A percentile compares a stretch with the other conserved stretches of the same genome.
Conservation (phyloP, 1,140 invertebrate species). For the Pseudomyrmex dendroicus region DNA sequence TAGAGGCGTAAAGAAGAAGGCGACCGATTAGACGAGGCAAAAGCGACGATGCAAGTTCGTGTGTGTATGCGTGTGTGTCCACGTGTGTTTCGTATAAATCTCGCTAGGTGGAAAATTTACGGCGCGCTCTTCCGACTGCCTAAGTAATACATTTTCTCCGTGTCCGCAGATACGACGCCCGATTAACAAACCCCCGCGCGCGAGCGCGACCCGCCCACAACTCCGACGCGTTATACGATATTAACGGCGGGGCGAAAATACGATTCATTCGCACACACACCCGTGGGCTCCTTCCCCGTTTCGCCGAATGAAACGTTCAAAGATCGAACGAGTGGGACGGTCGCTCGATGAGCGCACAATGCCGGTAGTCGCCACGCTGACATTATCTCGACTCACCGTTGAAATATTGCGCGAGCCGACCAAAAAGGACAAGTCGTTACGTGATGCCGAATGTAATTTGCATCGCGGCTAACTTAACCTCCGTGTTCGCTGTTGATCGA, state of each 20-base stretch:
- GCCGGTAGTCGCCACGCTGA: slow-evolving; percentile 70
- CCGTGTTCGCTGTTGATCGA: slow-evolving; percentile 14
- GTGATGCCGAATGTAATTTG: slow-evolving; percentile 53
- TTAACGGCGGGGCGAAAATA: slow-evolving; percentile 68
- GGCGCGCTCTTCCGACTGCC: slow-evolving; percentile 65
- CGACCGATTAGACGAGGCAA: slow-evolving; percentile 61
- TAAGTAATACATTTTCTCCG: slow-evolving; percentile 73
- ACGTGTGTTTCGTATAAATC: slow-evolving; percentile 65
- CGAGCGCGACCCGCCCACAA: slow-evolving; percentile 60
- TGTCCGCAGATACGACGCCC: slow-evolving; percentile 64
- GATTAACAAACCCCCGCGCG: slow-evolving; percentile 67
- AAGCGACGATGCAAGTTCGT: slow-evolving; percentile 19
- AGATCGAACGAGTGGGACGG: slow-evolving; percentile 73
- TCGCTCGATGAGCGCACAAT: slow-evolving; percentile 69
- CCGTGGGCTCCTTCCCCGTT: background rate
- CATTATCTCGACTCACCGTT: slow-evolving; percentile 70
- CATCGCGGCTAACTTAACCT: slow-evolving; percentile 17
- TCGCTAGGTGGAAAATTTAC: slow-evolving; percentile 64
- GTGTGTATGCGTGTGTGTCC: slow-evolving; percentile 29
- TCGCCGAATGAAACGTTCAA: slow-evolving; percentile 67
- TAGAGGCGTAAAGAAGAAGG: slow-evolving; percentile 43
- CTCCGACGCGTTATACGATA: slow-evolving; percentile 62
- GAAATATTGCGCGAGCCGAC: slow-evolving; percentile 71
- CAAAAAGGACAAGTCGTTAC: slow-evolving; percentile 59
- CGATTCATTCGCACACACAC: slow-evolving; percentile 75